A percentile compares a stretch with the other conserved stretches of the same genome.
Evolutionary conservation across 2,797 vertebrate genomes (phyloP).

Genomic region (Lagocephalus sceleratus): DNA sequence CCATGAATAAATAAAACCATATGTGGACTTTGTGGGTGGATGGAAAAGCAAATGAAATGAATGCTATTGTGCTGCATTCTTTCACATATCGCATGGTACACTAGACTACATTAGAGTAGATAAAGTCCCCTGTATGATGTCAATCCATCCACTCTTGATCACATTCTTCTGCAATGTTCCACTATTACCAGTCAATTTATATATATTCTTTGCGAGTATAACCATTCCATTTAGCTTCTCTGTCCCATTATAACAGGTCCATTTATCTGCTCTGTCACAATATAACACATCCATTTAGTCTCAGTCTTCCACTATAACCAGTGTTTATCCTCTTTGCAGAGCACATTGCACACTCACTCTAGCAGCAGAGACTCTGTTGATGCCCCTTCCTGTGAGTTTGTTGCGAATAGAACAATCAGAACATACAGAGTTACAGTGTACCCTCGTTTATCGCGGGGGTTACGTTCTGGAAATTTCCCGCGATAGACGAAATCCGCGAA

Average conservation of each 20-base stretch:
- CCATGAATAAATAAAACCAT: background rate
- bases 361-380: background rate
- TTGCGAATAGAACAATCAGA: conserved; percentile 28
- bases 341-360: conserved; percentile 19
- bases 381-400: conserved; percentile 16
- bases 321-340: conserved; percentile 8
- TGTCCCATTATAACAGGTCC: background rate
- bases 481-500: no score
- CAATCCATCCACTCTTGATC: no score
- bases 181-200: background rate
- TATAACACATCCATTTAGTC: no score
- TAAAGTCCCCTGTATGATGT: no score
- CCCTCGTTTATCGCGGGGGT: no score
- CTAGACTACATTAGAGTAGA: no score
- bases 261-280: background rate
- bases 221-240: no score
- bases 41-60: no score
- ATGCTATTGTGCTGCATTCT: background rate
- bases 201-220: background rate
- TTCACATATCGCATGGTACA: no score
- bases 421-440: conserved; percentile 14
- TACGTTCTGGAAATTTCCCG: no score
- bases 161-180: background rate
- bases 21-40: background rate
- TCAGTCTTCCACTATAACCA: no score